These are phyloP conservation scores for Chrysotoxum bicinctum DNA, from an alignment of 2,888 invertebrate species.

Conservation along the genomic window DNA sequence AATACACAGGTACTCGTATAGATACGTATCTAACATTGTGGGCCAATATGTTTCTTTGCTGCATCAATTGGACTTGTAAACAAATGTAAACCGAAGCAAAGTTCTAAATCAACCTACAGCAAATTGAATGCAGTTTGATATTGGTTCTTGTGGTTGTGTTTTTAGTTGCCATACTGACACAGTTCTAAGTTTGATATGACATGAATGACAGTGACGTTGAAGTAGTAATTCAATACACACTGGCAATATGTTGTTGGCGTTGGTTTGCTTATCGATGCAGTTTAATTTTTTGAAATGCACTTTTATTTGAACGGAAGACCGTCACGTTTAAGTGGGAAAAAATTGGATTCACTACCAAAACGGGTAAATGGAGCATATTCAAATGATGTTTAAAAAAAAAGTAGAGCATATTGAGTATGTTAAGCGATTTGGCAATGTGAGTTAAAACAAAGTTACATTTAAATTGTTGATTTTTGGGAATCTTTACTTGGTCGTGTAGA, in stretches of 20 bases:
- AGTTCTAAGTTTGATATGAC: slow-evolving; percentile 34
- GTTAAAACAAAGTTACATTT: neutral
- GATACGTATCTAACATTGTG: neutral
- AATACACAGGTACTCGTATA: slow-evolving; percentile 11
- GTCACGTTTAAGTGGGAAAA: slow-evolving; percentile 27
- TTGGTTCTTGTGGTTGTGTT: slow-evolving; percentile 45
- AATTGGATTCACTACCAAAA: neutral
- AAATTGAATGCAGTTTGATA: neutral
- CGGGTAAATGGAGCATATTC: slow-evolving; percentile 5
- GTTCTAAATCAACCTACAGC: slow-evolving; percentile 9
- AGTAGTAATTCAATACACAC: slow-evolving; percentile 46
- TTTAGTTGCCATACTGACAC: slow-evolving; percentile 58
- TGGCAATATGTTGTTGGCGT: slow-evolving; percentile 22
- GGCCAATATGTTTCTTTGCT: neutral
- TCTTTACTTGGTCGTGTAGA: neutral
- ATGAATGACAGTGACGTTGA: neutral
- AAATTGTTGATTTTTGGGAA: neutral
- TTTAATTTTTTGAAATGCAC: slow-evolving; percentile 20
- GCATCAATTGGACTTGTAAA: neutral
- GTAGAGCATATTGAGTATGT: slow-evolving; percentile 5
- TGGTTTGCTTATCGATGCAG: slow-evolving; percentile 55
- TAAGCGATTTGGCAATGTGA: neutral
- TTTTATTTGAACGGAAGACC: slow-evolving; percentile 38
- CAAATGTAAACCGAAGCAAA: neutral
- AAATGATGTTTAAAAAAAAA: slow-evolving; percentile 11